These are phyloP conservation scores for Aricia artaxerxes DNA, from an alignment of 2,888 invertebrate species.

Conservation along the genomic window DNA sequence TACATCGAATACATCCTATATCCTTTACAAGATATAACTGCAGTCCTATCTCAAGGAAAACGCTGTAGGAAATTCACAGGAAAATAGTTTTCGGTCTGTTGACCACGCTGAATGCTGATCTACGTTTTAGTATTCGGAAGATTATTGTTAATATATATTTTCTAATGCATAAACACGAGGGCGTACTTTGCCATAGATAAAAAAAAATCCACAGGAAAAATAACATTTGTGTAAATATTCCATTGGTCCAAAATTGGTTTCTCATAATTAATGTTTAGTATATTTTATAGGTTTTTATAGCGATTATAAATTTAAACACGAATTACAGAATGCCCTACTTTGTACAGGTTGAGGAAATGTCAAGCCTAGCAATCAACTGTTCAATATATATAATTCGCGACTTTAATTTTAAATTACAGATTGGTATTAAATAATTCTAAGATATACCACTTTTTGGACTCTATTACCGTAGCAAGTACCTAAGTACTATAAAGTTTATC, in stretches of 20 bases:
- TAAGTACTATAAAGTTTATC: neutral
- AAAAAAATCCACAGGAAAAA: no score
- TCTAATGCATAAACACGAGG: no score
- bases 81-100: constrained; percentile 17
- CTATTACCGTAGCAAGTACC: neutral
- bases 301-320: neutral
- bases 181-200: no score
- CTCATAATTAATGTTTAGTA: neutral
- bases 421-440: neutral
- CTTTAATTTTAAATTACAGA: neutral
- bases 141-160: neutral
- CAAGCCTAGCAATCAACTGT: neutral
- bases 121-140: neutral
- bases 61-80: neutral
- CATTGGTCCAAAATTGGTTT: neutral
- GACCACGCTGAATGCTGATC: neutral
- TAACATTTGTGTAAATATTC: neutral
- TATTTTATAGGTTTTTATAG: neutral
- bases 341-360: neutral
- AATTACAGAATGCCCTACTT: neutral
- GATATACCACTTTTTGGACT: neutral
- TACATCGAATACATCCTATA: neutral
- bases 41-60: constrained; percentile 10
- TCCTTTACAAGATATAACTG: neutral
- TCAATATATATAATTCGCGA: neutral